Evolutionary conservation across 2,888 invertebrate species (phyloP).

Genomic region (Pinctada fucata): DNA sequence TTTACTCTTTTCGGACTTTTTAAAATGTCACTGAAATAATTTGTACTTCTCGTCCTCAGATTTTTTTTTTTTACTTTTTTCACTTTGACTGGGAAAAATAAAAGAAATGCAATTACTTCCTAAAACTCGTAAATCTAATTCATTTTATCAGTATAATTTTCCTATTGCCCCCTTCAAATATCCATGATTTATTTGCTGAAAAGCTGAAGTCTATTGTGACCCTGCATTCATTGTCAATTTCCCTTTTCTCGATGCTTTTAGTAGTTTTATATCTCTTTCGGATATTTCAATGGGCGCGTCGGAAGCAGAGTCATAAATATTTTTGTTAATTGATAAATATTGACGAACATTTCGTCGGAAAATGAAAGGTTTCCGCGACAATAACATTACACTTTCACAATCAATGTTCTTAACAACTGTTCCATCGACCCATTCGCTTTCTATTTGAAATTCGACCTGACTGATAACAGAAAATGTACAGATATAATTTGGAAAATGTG

Average conservation of each 20-base stretch:
- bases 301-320: conserved; percentile 6
- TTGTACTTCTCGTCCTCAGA: too few relatives aligned
- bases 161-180: background rate
- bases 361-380: conserved; percentile 32
- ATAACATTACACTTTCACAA: conserved; percentile 37
- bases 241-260: background rate
- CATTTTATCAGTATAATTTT: background rate
- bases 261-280: conserved; percentile 2
- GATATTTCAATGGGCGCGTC: conserved; percentile 2
- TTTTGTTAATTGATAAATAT: conserved; percentile 34
- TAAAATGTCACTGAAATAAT: too few relatives aligned
- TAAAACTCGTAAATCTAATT: background rate
- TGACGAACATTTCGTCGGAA: conserved; percentile 35
- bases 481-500: too few relatives aligned
- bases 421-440: too few relatives aligned
- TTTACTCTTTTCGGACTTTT: too few relatives aligned
- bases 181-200: background rate
- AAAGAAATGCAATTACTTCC: background rate
- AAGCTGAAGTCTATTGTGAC: background rate
- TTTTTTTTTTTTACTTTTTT: too few relatives aligned
- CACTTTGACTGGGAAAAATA: too few relatives aligned
- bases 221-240: background rate
- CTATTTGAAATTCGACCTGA: too few relatives aligned
- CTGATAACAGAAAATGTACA: too few relatives aligned
- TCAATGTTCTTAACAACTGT: conserved; percentile 14